These are phyloP conservation scores for Folsomia candida DNA, from an alignment of 2,888 invertebrate genomes.

Conservation along the genomic window DNA sequence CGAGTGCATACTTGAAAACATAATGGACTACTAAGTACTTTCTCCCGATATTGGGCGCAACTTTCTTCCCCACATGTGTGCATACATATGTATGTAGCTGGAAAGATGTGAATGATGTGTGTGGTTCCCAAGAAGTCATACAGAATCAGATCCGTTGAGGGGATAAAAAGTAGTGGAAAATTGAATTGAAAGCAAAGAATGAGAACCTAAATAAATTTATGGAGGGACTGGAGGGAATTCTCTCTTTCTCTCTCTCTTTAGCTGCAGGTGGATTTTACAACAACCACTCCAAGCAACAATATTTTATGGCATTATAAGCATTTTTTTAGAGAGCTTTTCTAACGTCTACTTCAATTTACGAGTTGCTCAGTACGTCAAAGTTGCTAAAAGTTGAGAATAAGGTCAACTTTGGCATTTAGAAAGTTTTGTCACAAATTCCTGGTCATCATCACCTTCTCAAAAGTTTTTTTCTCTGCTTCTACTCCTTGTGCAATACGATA, in stretches of 20 bases:
- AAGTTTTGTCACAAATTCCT: background rate
- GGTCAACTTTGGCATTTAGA: constrained; percentile 4
- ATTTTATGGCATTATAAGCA: background rate
- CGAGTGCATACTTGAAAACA: constrained; percentile 2
- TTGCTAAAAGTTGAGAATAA: background rate
- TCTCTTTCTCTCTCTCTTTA: no score
- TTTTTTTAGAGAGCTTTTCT: background rate
- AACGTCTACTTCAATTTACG: background rate
- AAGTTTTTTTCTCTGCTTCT: background rate
- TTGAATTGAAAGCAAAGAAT: background rate
- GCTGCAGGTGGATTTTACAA: no score
- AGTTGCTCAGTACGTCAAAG: background rate
- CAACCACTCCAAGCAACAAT: no score
- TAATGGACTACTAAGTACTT: constrained; percentile 3
- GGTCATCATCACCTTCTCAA: no score
- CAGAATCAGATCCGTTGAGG: background rate
- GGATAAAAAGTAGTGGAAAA: constrained; percentile 1
- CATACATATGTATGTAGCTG: background rate
- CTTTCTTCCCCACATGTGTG: background rate
- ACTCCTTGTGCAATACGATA: no score
- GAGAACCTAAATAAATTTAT: no score
- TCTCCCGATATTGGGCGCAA: background rate
- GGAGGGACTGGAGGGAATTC: no score
- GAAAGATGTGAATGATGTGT: background rate
- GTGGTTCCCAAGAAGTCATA: background rate